Evolutionary conservation across 2,888 invertebrate species (phyloP).

Genomic region (Caenorhabditis sp.): DNA sequence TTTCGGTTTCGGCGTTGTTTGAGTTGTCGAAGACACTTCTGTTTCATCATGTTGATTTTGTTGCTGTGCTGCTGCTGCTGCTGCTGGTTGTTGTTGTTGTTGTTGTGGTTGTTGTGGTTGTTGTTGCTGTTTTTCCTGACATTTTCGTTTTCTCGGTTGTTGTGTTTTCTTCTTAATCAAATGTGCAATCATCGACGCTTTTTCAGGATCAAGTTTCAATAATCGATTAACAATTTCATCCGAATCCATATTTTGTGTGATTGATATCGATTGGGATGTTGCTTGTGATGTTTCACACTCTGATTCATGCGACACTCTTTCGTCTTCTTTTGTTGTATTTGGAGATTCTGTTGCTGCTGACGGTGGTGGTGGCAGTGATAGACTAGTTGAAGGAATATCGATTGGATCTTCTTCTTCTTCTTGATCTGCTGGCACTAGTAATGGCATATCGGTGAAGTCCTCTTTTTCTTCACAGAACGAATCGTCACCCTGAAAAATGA

Average conservation of each 20-base stretch:
- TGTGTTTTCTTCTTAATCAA: constrained; percentile 28
- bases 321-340: constrained; percentile 1
- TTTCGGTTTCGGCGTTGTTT: constrained; percentile 14
- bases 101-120: no score
- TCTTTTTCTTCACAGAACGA: constrained; percentile 19
- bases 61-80: no score
- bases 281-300: constrained; percentile 32
- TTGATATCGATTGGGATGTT: constrained; percentile 17
- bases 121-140: neutral
- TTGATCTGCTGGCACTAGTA: constrained; percentile 32
- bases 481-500: neutral
- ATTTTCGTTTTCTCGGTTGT: constrained; percentile 1
- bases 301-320: constrained; percentile 21
- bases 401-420: constrained; percentile 27
- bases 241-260: constrained; percentile 38
- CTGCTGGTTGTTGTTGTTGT: no score
- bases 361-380: neutral
- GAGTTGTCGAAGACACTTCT: constrained; percentile 25
- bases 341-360: constrained; percentile 1
- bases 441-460: constrained; percentile 46
- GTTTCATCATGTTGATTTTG: constrained; percentile 11
- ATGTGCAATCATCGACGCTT: constrained; percentile 27
- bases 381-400: constrained; percentile 22
- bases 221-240: constrained; percentile 36
- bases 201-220: constrained; percentile 29